Evolutionary conservation across 2,113 vertebrate genomes (phyloP).

Genomic region (Dissostichus mawsoni): DNA sequence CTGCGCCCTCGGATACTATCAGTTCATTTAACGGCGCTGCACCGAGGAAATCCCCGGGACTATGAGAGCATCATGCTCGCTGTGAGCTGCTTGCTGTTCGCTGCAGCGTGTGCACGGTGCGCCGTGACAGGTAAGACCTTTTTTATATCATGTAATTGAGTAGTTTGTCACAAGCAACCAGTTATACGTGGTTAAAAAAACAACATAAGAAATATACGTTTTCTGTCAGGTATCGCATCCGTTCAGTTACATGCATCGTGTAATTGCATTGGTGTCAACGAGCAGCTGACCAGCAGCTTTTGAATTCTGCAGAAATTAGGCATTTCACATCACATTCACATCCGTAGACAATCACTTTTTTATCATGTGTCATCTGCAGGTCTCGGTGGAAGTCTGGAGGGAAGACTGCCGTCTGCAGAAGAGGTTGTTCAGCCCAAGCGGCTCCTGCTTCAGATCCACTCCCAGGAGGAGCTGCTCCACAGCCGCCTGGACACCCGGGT

Average conservation of each 20-base stretch:
- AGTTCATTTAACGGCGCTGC: slow-evolving; percentile 58
- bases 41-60: slow-evolving; percentile 74
- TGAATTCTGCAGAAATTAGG: background rate
- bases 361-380: slow-evolving; percentile 48
- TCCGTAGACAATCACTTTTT: background rate
- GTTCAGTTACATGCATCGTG: background rate
- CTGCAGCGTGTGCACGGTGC: slow-evolving; percentile 78
- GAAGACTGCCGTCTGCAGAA: slow-evolving; percentile 63
- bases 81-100: slow-evolving; percentile 85
- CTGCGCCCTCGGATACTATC: slow-evolving; percentile 40
- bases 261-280: slow-evolving; percentile 9
- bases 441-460: slow-evolving; percentile 87
- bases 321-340: background rate
- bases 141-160: background rate
- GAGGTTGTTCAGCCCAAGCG: slow-evolving; percentile 90
- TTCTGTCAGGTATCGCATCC: background rate
- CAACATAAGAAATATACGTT: background rate
- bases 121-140: slow-evolving; percentile 83
- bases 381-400: slow-evolving; percentile 65
- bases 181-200: too few species aligned
- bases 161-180: background rate
- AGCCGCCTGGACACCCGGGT: slow-evolving; percentile 87
- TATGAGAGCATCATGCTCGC: slow-evolving; percentile 88
- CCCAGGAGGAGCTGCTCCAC: slow-evolving; percentile 88
- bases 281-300: background rate